Evolutionary conservation across 2,113 vertebrate species (phyloP).

Genomic region (Stegastes partitus): DNA sequence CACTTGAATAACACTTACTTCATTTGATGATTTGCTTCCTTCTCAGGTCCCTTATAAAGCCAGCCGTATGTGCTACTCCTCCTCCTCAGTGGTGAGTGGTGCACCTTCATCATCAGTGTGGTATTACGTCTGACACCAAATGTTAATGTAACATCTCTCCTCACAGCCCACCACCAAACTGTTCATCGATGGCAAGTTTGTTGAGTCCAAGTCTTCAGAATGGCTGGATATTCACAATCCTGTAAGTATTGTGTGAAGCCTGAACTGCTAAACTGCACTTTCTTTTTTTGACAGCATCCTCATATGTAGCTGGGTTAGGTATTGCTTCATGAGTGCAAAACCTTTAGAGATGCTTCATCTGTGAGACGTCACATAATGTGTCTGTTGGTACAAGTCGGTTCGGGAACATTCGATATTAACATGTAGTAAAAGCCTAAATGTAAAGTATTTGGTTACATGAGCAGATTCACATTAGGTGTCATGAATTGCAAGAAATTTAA

Average conservation of each 20-base stretch:
- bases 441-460: not conserved
- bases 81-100: constrained; percentile 79
- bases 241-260: constrained; percentile 83
- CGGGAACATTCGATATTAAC: not conserved
- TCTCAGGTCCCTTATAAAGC: constrained; percentile 71
- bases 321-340: not conserved
- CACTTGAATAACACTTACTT: not conserved
- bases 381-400: not conserved
- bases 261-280: not conserved
- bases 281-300: not conserved
- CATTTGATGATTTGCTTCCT: constrained; percentile 8
- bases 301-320: not conserved
- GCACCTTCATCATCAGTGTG: not conserved
- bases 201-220: constrained; percentile 93
- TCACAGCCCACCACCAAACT: constrained; percentile 93
- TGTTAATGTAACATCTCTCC: not conserved
- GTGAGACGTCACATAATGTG: not conserved
- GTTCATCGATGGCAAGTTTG: constrained; percentile 97
- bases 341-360: not conserved
- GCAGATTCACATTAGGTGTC: no score
- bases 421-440: not conserved
- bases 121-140: not conserved
- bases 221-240: constrained; percentile 98
- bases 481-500: not conserved
- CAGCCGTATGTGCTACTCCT: constrained; percentile 78